Evolutionary conservation across 2,113 vertebrate species (phyloP).

Genomic region (Megaceryle torquata): DNA sequence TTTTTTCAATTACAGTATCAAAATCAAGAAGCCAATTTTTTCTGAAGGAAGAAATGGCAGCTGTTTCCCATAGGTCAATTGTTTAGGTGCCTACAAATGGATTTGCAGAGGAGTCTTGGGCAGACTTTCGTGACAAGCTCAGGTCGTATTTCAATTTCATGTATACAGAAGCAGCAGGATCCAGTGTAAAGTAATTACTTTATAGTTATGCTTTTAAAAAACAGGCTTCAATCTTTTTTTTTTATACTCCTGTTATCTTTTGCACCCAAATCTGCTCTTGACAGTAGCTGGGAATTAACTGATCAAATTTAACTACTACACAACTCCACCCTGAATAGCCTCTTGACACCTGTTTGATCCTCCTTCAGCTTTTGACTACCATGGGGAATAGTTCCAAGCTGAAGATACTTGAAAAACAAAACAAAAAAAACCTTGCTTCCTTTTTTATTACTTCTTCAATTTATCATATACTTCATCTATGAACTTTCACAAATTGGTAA

Average conservation of each 20-base stretch:
- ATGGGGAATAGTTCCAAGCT: background rate
- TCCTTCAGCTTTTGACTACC: background rate
- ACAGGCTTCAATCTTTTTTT: background rate
- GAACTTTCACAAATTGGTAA: background rate
- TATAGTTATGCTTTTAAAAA: background rate
- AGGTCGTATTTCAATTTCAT: background rate
- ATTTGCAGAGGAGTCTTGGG: background rate
- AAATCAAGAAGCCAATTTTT: background rate
- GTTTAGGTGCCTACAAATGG: background rate
- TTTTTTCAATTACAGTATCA: background rate
- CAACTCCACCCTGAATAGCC: background rate
- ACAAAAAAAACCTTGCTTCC: background rate
- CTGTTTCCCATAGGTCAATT: background rate
- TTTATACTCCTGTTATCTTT: background rate
- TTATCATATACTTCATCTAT: background rate
- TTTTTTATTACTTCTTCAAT: background rate
- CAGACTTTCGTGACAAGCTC: background rate
- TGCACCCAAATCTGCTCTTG: background rate
- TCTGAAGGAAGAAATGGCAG: background rate
- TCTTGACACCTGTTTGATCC: background rate
- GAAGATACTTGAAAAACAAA: background rate
- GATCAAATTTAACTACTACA: background rate
- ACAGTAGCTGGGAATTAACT: background rate
- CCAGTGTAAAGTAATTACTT: background rate
- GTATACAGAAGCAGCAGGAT: background rate